A percentile compares a stretch with the other conserved stretches of the same genome.
Evolutionary conservation across 2,113 vertebrate genomes (phyloP).

Genomic region (Pongo abelii): DNA sequence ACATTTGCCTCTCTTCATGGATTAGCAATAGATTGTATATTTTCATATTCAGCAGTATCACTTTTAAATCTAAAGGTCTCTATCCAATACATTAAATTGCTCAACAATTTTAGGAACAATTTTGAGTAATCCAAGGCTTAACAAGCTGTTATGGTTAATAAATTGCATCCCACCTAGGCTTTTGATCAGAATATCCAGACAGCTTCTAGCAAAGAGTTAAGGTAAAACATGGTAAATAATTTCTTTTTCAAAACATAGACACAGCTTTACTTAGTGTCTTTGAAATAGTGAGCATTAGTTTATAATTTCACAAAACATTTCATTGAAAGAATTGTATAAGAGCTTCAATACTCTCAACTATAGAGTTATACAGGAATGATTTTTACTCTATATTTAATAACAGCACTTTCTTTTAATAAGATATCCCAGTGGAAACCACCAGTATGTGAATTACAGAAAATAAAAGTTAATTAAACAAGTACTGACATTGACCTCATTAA

Average conservation of each 20-base stretch:
- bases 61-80: neutral
- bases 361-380: neutral
- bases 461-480: constrained; percentile 36
- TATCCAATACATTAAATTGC: neutral
- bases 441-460: constrained; percentile 14
- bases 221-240: neutral
- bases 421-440: neutral
- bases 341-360: neutral
- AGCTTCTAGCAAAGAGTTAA: neutral
- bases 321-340: neutral
- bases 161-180: neutral
- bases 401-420: neutral
- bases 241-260: neutral
- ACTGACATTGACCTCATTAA: neutral
- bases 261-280: neutral
- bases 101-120: neutral
- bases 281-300: neutral
- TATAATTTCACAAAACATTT: neutral
- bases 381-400: neutral
- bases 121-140: neutral
- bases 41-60: neutral
- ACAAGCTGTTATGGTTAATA: neutral
- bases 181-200: neutral
- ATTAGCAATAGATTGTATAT: neutral
- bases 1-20: neutral